Evolutionary conservation across 2,113 vertebrate species (phyloP), one percentile per base, ranked within the genome.

Genomic region (Morone chrysops): DNA sequence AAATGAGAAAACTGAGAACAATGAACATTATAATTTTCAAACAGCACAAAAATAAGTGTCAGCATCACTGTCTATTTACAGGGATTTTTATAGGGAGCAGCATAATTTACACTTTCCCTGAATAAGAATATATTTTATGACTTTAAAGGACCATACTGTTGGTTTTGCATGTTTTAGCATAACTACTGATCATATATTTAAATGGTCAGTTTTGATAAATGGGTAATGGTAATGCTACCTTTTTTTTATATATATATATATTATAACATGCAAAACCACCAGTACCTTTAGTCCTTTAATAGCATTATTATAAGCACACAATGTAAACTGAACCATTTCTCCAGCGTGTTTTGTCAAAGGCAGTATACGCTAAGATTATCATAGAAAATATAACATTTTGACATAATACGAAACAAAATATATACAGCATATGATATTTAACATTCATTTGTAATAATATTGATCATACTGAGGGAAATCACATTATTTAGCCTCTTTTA

Each of bases 351-450:
- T 10, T 1, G 1, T 71, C 40, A 53, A 74, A 25, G 9, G 25
- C 45, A 36, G 18, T 36, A 17, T 9, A n/a, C 11, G 11, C 43
- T 70, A 18, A 20, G 20, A 67, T 69, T 50, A 31, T 50, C 8
- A 45, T 3, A 60, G 17, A 53, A 67, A 80, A 83, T 59, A 75
- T 6, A 56, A 41, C 7, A 56, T 66, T 22, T 25, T 38, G 12
- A 66, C 31, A 82, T 76, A 78, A 82, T 68, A 78, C 40, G 17
- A 38, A 59, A 41, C 66, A 83, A 83, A 59, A 85, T 81, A 54
- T 61, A 50, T 63, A 77, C 59, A 86, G 38, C 5, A 57, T 7
- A 59, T 38, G 56, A 17, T 50, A 11, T 50, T 41, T 7, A 31
- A 68, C 53, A 60, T 60, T 43, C 1, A 79, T 63, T n/a, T 80